Base-by-base conservation (phyloP, 2,113 vertebrate species). In the Engystomops pustulosus region DNA sequence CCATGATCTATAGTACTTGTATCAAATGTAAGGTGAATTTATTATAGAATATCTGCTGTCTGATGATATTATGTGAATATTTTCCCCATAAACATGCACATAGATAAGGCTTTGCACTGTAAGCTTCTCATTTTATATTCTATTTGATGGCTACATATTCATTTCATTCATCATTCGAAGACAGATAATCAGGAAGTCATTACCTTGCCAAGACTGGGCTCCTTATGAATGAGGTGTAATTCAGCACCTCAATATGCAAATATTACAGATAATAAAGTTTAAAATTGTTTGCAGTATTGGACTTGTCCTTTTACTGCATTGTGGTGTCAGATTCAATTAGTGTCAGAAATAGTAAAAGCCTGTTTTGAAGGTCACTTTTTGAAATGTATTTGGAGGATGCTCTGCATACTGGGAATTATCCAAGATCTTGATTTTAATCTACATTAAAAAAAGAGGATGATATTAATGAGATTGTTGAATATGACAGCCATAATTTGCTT, bases 141-240 rank as follows among this genome's bases (percentile, higher is more conserved):
- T 88, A 86, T 88, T 93, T 89, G 88, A 90, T 90, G 87, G 90
- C 77, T 86, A 88, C 90, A 93, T 92, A 92, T 92, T 93, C 89
- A 94, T 95, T 95, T 95, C 90, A 95, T 95, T 94, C 91, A 94
- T 96, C 94, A 94, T 90, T 91, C 94, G 94, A 93, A 95, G 92
- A 94, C 89, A 95, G 90, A 95, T 90, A 93, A 96, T 93, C 91
- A 92, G 92, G 94, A 97, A 96, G 94, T 94, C 91, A 94, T 95
- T 94, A 94, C 90, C 88, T 90, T 89, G 91, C 91, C 94, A 92
- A 94, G 92, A 93, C 86, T 92, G 88, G 86, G 90, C 80, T 90
- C 92, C 93, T 92, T 91, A 90, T 94, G 87, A 91, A 91, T 91
- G 92, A 88, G 90, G 89, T 92, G 87, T 91, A 95, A 94, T 86